phyloP scores from a whole-genome alignment of 1,140 invertebrate genomes.

The Plodia interpunctella region DNA sequence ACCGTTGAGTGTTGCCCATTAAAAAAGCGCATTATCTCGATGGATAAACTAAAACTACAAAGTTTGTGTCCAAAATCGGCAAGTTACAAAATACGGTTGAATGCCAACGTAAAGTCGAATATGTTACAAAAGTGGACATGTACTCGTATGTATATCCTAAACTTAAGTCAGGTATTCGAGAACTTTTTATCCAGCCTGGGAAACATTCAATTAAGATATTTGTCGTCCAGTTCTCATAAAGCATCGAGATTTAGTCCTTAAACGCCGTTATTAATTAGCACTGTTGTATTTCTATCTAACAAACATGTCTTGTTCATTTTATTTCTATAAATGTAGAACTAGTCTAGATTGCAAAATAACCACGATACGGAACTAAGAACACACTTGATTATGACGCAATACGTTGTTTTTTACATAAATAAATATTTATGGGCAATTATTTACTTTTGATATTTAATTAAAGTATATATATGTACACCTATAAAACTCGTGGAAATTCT shows the following conservation, averaged over 20 bases:
- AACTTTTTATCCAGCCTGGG: conserved; percentile 26
- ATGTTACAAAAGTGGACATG: not conserved
- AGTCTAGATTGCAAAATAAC: not conserved
- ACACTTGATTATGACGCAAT: no score
- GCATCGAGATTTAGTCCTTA: conserved; percentile 19
- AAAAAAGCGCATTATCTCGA: no score
- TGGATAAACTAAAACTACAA: no score
- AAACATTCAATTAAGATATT: conserved; percentile 41
- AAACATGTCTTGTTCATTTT: conserved; percentile 32
- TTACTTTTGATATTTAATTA: no score
- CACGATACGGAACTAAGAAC: not conserved
- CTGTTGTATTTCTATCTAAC: conserved; percentile 33
- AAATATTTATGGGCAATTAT: no score
- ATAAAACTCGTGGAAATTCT: no score
- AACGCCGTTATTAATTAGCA: conserved; percentile 36
- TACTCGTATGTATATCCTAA: not conserved
- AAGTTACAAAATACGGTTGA: not conserved
- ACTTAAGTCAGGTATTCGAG: not conserved
- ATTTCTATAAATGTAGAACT: conserved; percentile 10
- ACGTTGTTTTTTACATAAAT: no score
- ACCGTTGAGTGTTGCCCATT: no score
- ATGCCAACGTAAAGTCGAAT: not conserved
- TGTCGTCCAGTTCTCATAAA: conserved; percentile 24
- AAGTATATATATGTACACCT: no score
- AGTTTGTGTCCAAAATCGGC: not conserved